Conservation (phyloP, 2,113 vertebrate genomes). For the Oncorhynchus kisutch region DNA sequence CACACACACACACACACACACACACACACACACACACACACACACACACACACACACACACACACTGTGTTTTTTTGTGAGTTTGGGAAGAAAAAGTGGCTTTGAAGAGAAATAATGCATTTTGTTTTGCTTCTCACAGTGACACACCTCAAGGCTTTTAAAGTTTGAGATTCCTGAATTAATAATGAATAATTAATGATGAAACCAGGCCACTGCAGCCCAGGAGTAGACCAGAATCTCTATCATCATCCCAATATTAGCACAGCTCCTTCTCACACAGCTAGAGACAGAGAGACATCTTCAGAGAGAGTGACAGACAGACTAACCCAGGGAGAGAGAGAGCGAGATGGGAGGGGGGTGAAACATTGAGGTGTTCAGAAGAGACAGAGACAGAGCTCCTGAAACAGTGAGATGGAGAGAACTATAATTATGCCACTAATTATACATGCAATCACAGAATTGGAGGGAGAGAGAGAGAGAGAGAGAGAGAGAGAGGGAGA, state of each 20-base stretch:
- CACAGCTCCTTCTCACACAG: conserved; percentile 36
- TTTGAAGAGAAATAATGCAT: conserved; percentile 14
- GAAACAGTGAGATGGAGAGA: conserved; percentile 65
- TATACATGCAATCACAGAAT: conserved; percentile 72
- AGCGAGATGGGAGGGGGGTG: conserved; percentile 33
- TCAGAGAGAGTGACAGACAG: conserved; percentile 4
- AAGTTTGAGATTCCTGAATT: conserved; percentile 51
- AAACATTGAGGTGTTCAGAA: conserved; percentile 18
- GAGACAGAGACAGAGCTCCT: conserved; percentile 48
- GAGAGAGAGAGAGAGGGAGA: too few species aligned
- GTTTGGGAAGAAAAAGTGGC: conserved; percentile 19
- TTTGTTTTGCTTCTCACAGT: conserved; percentile 66
- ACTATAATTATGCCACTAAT: conserved; percentile 76
- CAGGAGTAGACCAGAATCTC: conserved; percentile 29
- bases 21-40: too few species aligned
- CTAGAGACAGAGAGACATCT: not conserved
- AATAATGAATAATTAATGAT: conserved; percentile 57
- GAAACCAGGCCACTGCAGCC: conserved; percentile 30
- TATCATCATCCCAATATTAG: conserved; percentile 55
- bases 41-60: too few species aligned
- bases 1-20: too few species aligned
- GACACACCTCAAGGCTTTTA: conserved; percentile 61
- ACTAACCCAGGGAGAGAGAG: not conserved
- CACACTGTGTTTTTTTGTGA: conserved; percentile 2
- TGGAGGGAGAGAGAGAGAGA: conserved; percentile 46